Conservation (phyloP, 2,797 vertebrate genomes). For the Ficedula albicollis region DNA sequence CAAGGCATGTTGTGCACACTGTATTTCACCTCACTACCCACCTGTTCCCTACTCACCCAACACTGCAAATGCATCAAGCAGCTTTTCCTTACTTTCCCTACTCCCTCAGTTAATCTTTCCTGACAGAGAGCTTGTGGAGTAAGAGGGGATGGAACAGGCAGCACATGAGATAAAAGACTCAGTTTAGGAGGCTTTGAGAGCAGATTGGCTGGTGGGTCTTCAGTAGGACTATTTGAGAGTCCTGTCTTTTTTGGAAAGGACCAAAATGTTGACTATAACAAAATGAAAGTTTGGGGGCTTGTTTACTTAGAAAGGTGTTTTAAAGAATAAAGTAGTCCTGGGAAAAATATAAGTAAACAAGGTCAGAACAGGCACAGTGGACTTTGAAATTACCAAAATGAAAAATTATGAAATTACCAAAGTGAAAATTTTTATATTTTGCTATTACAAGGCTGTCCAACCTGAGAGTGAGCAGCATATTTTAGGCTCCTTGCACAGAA, state of each 20-base stretch:
- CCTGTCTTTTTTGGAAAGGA: background rate
- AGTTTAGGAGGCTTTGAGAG: background rate
- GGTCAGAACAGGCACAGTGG: background rate
- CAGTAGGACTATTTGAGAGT: background rate
- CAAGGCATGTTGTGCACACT: background rate
- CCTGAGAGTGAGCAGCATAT: background rate
- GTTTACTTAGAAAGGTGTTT: background rate
- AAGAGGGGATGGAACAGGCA: background rate
- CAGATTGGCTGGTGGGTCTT: background rate
- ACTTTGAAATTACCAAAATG: background rate
- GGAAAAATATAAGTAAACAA: background rate
- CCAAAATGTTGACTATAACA: background rate
- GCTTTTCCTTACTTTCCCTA: background rate
- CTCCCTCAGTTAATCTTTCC: background rate
- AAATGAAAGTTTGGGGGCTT: background rate
- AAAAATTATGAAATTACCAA: background rate
- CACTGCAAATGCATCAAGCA: accelerated
- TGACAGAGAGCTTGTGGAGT: background rate
- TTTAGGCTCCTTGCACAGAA: background rate
- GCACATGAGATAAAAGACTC: background rate
- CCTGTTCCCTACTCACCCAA: background rate
- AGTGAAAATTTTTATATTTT: background rate
- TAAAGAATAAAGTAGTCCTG: background rate
- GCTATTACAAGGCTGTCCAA: background rate
- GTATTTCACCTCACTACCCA: accelerated